phyloP scores from a whole-genome alignment of 1,140 invertebrate species.

The Trialeurodes vaporariorum region DNA sequence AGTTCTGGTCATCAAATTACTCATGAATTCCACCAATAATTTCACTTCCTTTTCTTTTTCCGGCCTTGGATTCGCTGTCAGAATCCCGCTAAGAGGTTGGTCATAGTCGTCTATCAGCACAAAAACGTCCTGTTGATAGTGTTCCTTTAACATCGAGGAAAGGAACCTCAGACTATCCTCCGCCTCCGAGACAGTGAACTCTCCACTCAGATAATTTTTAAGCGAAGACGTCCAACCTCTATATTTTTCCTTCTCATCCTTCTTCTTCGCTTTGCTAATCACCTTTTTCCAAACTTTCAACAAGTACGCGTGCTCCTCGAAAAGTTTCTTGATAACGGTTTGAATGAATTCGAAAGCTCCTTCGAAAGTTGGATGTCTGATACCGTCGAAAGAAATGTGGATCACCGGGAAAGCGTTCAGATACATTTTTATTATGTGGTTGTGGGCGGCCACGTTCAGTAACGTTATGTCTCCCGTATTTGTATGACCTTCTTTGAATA shows the following conservation, averaged over 20 bases:
- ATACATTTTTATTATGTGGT: not conserved
- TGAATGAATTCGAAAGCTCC: not conserved
- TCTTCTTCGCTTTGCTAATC: no score
- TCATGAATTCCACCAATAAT: no score
- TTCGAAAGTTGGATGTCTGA: not conserved
- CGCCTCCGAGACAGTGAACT: not conserved
- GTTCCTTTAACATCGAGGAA: not conserved
- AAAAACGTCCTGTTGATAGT: not conserved
- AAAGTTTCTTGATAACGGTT: not conserved
- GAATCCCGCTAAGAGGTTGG: not conserved
- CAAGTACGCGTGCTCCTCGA: not conserved
- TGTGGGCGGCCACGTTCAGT: not conserved
- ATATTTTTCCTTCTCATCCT: no score
- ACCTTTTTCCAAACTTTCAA: not conserved
- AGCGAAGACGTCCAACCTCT: no score
- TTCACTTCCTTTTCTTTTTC: no score
- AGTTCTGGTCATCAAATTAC: no score
- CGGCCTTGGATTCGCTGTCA: no score
- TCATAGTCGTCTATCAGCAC: slow-evolving; percentile 4
- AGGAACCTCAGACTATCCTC: not conserved
- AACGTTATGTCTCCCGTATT: no score
- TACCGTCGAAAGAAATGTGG: not conserved
- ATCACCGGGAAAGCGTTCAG: not conserved
- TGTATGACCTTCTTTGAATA: no score
- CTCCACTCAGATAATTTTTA: no score